Conservation (phyloP, 2,888 invertebrate genomes). For the Drosophila rellima region DNA sequence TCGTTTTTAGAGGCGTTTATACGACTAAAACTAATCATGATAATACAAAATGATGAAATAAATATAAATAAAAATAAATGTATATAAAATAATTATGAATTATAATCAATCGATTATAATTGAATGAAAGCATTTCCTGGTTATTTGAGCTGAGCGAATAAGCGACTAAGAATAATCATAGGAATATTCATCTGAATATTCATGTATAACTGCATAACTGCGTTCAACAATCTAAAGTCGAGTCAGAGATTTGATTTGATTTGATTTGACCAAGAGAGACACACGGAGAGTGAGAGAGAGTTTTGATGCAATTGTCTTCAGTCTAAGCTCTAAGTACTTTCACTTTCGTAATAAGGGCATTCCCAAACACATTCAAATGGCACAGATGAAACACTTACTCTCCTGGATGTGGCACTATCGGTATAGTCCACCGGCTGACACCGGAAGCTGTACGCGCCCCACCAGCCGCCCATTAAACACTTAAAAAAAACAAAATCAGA, state of each 20-base stretch:
- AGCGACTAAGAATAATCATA: conserved; percentile 22
- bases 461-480: conserved; percentile 96
- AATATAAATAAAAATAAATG: conserved; percentile 3
- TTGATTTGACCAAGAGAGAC: background rate
- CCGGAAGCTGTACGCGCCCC: conserved; percentile 94
- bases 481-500: conserved; percentile 87
- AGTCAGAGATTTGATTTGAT: conserved; percentile 5
- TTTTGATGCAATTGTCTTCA: conserved; percentile 3
- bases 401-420: conserved; percentile 91
- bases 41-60: conserved; percentile 13
- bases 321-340: conserved; percentile 16
- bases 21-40: conserved; percentile 24
- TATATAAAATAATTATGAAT: too few species aligned
- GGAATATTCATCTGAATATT: background rate
- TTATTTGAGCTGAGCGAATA: conserved; percentile 20
- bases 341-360: conserved; percentile 19
- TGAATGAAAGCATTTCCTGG: conserved; percentile 15
- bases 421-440: conserved; percentile 97
- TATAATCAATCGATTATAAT: background rate
- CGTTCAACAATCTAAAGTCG: background rate
- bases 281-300: background rate
- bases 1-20: conserved; percentile 37
- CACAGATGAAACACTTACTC: conserved; percentile 89
- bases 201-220: conserved; percentile 22
- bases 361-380: conserved; percentile 24